Conservation (phyloP, 2,113 vertebrate genomes). For the Hepsetus odoe region DNA sequence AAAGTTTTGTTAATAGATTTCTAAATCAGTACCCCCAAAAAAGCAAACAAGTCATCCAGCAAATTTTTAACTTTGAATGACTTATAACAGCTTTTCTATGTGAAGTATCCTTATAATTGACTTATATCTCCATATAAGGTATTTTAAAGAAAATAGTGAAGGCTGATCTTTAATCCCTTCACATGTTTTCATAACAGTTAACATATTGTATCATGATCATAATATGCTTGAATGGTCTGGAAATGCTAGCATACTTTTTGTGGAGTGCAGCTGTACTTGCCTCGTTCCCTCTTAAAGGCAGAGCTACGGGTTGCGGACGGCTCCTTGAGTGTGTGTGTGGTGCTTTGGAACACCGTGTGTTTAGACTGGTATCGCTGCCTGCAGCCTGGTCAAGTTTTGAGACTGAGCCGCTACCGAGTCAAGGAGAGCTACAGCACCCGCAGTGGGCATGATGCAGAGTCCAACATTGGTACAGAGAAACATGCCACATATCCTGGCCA, state of each 20-base stretch:
- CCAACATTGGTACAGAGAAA: slow-evolving; percentile 65
- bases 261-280: neutral
- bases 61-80: too few species aligned
- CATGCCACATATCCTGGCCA: neutral
- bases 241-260: neutral
- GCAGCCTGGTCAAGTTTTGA: slow-evolving; percentile 71
- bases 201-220: too few species aligned
- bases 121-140: too few species aligned
- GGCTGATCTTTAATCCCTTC: too few species aligned
- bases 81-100: too few species aligned
- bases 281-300: slow-evolving; percentile 57
- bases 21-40: too few species aligned
- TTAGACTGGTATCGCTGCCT: slow-evolving; percentile 72
- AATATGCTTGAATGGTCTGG: too few species aligned
- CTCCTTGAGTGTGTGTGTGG: slow-evolving; percentile 67
- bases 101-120: too few species aligned
- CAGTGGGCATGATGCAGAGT: slow-evolving; percentile 36
- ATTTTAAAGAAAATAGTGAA: too few species aligned
- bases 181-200: too few species aligned
- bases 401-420: slow-evolving; percentile 68
- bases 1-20: too few species aligned
- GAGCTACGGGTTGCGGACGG: slow-evolving; percentile 70
- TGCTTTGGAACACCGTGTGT: slow-evolving; percentile 78
- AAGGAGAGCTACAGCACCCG: slow-evolving; percentile 65
- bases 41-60: too few species aligned